Conservation (phyloP, 2,113 vertebrate species). For the Heliornis fulica region DNA sequence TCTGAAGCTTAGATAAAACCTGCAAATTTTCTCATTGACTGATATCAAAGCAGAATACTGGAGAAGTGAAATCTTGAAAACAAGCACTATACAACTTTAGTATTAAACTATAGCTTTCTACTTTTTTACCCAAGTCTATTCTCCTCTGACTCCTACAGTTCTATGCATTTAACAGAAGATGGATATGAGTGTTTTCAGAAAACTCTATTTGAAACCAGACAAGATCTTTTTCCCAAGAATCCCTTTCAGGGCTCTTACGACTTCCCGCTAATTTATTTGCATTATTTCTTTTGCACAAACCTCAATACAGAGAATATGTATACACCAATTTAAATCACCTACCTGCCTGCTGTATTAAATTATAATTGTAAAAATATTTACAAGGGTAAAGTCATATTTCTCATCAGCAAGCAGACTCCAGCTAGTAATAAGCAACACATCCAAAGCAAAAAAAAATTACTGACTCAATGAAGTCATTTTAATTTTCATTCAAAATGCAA, state of each 20-base stretch:
- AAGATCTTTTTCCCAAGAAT: background rate
- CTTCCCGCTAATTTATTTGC: background rate
- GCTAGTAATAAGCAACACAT: background rate
- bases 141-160: background rate
- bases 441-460: background rate
- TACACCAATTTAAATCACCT: background rate
- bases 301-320: background rate
- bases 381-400: background rate
- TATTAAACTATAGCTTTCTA: background rate
- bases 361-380: background rate
- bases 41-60: background rate
- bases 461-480: background rate
- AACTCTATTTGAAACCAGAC: background rate
- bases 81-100: background rate
- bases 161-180: background rate
- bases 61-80: background rate
- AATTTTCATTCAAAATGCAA: background rate
- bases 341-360: background rate
- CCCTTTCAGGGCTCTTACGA: background rate
- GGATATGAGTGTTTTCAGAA: background rate
- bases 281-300: background rate
- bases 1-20: background rate
- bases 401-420: background rate
- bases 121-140: background rate
- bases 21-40: background rate